These are phyloP conservation scores for Leptestheria dahalacensis DNA, from an alignment of 1,140 invertebrate species.

Conservation along the genomic window DNA sequence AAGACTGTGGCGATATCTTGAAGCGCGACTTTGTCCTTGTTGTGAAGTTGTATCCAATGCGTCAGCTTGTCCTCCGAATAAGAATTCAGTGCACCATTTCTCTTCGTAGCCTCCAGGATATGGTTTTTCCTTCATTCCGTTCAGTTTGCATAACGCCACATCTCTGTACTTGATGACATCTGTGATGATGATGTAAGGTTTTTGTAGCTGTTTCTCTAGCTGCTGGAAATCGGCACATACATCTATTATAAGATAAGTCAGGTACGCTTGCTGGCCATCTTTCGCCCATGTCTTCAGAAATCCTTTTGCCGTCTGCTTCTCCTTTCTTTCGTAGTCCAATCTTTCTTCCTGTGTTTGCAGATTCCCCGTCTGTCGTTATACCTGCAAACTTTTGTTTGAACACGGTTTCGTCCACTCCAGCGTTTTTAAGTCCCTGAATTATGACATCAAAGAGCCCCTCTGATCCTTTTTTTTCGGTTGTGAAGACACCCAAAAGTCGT, in stretches of 20 bases:
- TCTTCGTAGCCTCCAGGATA: not conserved
- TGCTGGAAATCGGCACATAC: not conserved
- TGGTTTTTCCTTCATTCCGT: not conserved
- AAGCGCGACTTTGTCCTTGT: not conserved
- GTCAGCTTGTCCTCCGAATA: not conserved
- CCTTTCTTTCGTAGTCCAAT: not conserved
- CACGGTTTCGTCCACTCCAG: not conserved
- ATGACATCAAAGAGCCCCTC: not conserved
- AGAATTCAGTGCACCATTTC: not conserved
- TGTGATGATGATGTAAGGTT: not conserved
- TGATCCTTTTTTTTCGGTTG: not conserved
- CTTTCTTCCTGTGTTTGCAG: not conserved
- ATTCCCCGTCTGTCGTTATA: not conserved
- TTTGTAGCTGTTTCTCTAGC: not conserved
- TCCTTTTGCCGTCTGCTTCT: not conserved
- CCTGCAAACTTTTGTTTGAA: not conserved
- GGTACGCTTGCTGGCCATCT: not conserved
- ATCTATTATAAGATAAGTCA: not conserved
- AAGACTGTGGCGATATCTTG: not conserved
- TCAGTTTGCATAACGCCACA: not conserved
- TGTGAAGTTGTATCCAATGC: not conserved
- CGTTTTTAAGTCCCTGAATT: not conserved
- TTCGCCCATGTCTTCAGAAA: not conserved
- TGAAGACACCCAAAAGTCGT: not conserved
- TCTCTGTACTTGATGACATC: not conserved